These are phyloP conservation scores for Celastrina argiolus DNA, from an alignment of 2,888 invertebrate genomes.

Conservation along the genomic window DNA sequence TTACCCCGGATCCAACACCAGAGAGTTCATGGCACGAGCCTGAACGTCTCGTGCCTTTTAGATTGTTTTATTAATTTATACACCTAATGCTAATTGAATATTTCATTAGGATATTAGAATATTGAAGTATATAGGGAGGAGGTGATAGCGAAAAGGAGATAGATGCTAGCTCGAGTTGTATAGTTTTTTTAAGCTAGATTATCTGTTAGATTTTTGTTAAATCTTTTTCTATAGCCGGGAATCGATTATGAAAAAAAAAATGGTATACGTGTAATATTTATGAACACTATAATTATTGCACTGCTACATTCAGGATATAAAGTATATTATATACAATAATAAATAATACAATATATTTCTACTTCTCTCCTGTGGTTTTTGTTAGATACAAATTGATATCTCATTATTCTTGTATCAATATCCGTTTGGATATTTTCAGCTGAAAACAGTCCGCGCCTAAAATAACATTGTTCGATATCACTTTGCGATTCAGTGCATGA, in stretches of 20 bases:
- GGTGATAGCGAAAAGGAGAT: too few relatives aligned
- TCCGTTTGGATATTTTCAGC: background rate
- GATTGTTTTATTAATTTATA: too few relatives aligned
- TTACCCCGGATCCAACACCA: background rate
- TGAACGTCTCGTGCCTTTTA: background rate
- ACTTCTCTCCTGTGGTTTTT: background rate
- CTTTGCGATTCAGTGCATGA: conserved; percentile 9
- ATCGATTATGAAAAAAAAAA: too few relatives aligned
- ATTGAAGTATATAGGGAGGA: too few relatives aligned
- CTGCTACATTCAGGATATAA: background rate
- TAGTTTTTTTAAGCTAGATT: too few relatives aligned
- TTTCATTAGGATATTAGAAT: too few relatives aligned
- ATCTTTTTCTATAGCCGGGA: too few relatives aligned
- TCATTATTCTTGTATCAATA: background rate
- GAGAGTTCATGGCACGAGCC: background rate
- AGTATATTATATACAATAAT: background rate
- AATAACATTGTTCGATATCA: conserved; percentile 13
- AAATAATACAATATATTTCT: background rate
- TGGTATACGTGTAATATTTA: too few relatives aligned
- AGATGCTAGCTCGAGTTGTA: too few relatives aligned
- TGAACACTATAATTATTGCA: too few relatives aligned
- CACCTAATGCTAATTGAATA: too few relatives aligned
- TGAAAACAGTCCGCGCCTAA: background rate
- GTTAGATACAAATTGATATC: background rate
- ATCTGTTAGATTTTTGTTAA: too few relatives aligned